Evolutionary conservation across 64 coral and sea anemone genomes (phyloP), one percentile per base, ranked within the genome.

Genomic region (Pachyseris speciosa): DNA sequence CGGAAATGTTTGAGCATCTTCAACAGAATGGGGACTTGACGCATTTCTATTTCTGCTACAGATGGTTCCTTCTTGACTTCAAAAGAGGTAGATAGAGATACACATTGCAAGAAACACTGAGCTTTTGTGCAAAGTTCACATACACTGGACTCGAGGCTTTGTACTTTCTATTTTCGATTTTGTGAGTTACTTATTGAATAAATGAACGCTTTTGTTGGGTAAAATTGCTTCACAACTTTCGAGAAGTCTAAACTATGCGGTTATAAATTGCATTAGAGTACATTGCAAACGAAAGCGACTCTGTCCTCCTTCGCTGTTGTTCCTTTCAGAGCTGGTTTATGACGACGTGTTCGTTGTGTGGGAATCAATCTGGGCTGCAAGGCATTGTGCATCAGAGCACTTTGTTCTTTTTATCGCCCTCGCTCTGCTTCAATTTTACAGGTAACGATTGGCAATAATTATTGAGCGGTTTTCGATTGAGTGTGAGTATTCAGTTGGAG

Each of bases 11-110:
- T 65, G 96, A 99, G 26, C 93, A 92, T 75, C 66, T 99, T 43
- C 96, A 95, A 42, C 90, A 94, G 24, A 99, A 99, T 73, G 94
- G 94, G 0, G 96, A 99, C 55, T 55, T 99, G 31, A 99, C 96
- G 12, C 94, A 99, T 77, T 99, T 95, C 57, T 99, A 99, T 70
- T 99, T 99, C 86, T 99, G 97, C 60, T 99, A 99, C 79, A 90
- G 97, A 93, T 99, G 97, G 97, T 99, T 99, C 49, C 80, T 99
- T 20, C 90, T 99, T 1, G 97, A 99, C 58, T 99, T 99, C 57
- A 99, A 99, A 69, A 78, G 97, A 95, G 97, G 97, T 98, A 34
- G 16, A 16, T 44, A 11, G 20, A 44, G 0, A 22, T 16, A 44
- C 22, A 17, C n/a, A n/a, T n/a, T n/a, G n/a, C n/a, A n/a, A 6